A percentile compares a stretch with the other conserved stretches of the same genome.
phyloP scores from a whole-genome alignment of 35 echinoderm and acorn worm species.

The Acanthaster planci region DNA sequence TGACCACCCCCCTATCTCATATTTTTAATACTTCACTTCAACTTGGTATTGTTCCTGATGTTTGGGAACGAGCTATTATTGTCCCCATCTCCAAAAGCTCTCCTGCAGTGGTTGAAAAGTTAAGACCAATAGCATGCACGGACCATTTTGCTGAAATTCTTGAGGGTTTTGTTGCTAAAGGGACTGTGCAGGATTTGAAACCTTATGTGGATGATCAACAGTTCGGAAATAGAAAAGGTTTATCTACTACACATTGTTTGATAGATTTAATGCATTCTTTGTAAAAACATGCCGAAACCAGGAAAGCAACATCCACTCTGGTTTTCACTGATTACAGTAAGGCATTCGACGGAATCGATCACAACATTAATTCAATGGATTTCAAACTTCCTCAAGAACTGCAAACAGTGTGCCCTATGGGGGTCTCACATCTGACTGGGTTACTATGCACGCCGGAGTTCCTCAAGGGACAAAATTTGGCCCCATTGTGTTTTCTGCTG shows the following conservation, averaged over 20 bases:
- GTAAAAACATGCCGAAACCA: too few species aligned
- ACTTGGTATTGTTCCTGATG: background rate
- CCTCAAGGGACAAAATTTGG: slow-evolving; percentile 37
- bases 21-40: too few species aligned
- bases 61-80: background rate
- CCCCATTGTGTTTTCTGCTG: slow-evolving; percentile 22
- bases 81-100: too few species aligned
- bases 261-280: too few species aligned
- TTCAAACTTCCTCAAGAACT: slow-evolving; percentile 23
- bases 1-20: too few species aligned
- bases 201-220: background rate
- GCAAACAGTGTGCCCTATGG: slow-evolving; percentile 34
- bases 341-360: slow-evolving; percentile 35
- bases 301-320: too few species aligned
- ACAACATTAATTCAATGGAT: slow-evolving; percentile 39
- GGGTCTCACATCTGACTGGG: slow-evolving; percentile 21
- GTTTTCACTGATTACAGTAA: slow-evolving; percentile 50
- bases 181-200: background rate
- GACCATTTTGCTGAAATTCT: slow-evolving; percentile 40
- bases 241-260: too few species aligned
- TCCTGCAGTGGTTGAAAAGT: slow-evolving; percentile 19
- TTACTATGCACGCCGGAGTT: slow-evolving; percentile 24
- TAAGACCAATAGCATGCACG: slow-evolving; percentile 35
- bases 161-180: slow-evolving; percentile 27
- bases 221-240: too few species aligned